Percentiles rank a stretch among this genome's conserved stretches.
Conservation (phyloP, 2,888 invertebrate species). For the Aricia artaxerxes region DNA sequence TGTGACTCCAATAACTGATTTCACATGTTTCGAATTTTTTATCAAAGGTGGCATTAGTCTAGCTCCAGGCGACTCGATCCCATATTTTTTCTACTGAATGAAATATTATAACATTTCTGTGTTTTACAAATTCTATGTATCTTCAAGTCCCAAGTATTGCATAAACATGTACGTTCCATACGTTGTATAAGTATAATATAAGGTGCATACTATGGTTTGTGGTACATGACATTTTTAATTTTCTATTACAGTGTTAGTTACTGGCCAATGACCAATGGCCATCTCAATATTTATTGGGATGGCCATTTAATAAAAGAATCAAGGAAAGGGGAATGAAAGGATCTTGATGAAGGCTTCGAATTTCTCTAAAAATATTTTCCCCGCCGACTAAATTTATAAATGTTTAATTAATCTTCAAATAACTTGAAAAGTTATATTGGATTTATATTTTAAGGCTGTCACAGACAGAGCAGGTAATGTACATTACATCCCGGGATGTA, state of each 20-base stretch:
- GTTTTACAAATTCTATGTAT: not conserved
- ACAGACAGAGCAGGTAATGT: too few species aligned
- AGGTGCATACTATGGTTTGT: not conserved
- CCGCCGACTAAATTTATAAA: slow-evolving; percentile 27
- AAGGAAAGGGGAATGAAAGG: not conserved
- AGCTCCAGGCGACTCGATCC: not conserved
- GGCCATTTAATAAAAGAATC: not conserved
- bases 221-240: not conserved
- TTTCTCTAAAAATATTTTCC: slow-evolving; percentile 1
- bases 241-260: not conserved
- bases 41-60: slow-evolving; percentile 24
- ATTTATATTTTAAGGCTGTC: not conserved
- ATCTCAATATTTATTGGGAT: not conserved
- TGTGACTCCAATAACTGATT: slow-evolving; percentile 8
- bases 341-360: slow-evolving; percentile 1
- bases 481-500: too few species aligned
- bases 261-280: too few species aligned
- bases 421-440: slow-evolving; percentile 23
- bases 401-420: slow-evolving; percentile 32
- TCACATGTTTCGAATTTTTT: slow-evolving; percentile 25
- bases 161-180: not conserved
- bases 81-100: not conserved
- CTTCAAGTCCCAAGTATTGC: not conserved
- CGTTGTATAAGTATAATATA: not conserved
- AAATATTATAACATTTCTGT: not conserved